phyloP scores from a whole-genome alignment of 2,888 invertebrate species.

The Ethmia dodecea region DNA sequence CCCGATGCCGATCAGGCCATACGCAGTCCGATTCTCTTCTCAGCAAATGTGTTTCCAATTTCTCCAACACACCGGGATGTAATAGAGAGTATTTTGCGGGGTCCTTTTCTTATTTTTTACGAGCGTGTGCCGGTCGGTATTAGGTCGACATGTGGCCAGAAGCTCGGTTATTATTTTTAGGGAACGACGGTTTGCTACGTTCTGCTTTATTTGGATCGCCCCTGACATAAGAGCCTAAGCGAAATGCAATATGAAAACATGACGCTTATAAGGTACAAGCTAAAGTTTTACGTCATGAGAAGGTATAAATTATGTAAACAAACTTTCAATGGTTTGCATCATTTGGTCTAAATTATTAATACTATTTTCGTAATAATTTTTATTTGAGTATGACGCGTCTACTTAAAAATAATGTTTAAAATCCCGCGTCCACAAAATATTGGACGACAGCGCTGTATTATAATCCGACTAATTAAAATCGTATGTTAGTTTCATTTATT shows the following conservation, averaged over 20 bases:
- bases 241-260: conserved; percentile 5
- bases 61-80: conserved; percentile 48
- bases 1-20: conserved; percentile 20
- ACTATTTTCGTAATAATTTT: no score
- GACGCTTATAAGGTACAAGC: background rate
- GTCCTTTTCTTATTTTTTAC: conserved; percentile 68
- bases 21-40: conserved; percentile 32
- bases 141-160: conserved; percentile 62
- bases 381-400: no score
- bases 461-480: no score
- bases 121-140: conserved; percentile 54
- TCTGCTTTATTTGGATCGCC: conserved; percentile 39
- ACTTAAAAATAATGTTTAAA: no score
- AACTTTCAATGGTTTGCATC: no score
- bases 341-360: no score
- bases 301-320: no score
- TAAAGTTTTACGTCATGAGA: background rate
- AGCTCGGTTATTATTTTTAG: conserved; percentile 62
- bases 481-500: no score
- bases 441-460: no score
- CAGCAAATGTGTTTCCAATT: conserved; percentile 64
- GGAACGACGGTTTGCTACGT: conserved; percentile 31
- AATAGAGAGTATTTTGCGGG: conserved; percentile 66
- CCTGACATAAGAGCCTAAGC: conserved; percentile 24
- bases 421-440: no score